These are phyloP conservation scores for Pterostichus madidus DNA, from an alignment of 2,888 invertebrate species.

Conservation along the genomic window DNA sequence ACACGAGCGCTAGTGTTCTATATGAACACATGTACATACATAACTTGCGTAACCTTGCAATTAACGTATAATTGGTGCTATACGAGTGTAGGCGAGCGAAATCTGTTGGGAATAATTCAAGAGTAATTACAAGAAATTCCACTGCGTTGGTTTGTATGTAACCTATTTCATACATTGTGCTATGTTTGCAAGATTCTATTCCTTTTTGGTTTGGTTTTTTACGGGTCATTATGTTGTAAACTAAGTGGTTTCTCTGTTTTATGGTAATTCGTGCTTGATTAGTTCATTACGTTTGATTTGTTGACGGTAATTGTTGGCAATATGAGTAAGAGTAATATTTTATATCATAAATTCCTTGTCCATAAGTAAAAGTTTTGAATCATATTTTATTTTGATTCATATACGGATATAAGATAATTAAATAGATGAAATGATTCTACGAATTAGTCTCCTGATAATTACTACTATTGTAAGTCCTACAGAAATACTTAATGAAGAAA, in stretches of 20 bases:
- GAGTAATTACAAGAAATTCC: constrained; percentile 58
- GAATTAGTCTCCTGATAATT: no score
- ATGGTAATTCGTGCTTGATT: constrained; percentile 37
- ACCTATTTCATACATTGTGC: constrained; percentile 30
- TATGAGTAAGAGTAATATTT: constrained; percentile 27
- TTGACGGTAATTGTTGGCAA: constrained; percentile 31
- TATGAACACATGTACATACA: constrained; percentile 27
- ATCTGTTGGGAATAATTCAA: constrained; percentile 57
- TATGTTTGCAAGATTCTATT: constrained; percentile 12
- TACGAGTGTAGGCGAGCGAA: constrained; percentile 60
- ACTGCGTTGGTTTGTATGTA: constrained; percentile 30
- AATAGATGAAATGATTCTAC: no score
- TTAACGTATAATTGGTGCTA: constrained; percentile 62
- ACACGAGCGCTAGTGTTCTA: neutral
- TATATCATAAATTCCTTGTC: constrained; percentile 4
- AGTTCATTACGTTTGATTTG: constrained; percentile 36
- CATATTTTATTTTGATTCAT: constrained; percentile 6
- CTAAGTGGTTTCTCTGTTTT: constrained; percentile 31
- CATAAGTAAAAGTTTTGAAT: neutral
- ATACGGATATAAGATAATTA: constrained; percentile 1
- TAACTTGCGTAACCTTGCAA: constrained; percentile 55
- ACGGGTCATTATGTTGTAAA: constrained; percentile 36
- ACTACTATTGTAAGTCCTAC: no score
- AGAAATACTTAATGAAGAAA: no score
- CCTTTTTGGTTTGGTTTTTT: constrained; percentile 35